Evolutionary conservation across 2,113 vertebrate genomes (phyloP).

Genomic region (Hyperopisus bebe): DNA sequence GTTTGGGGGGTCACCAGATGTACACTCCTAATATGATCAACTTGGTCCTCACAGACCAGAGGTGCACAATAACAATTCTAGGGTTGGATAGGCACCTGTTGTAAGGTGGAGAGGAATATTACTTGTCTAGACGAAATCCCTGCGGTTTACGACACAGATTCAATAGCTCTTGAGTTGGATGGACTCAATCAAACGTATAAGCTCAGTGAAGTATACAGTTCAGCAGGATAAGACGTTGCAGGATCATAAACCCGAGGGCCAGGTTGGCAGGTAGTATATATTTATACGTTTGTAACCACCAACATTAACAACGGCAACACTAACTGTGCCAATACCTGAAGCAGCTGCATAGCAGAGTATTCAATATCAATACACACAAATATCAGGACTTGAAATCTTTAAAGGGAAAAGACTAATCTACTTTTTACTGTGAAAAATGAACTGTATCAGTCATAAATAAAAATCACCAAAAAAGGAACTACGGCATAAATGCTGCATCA

Average conservation of each 20-base stretch:
- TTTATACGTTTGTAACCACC: neutral
- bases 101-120: constrained; percentile 34
- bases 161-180: constrained; percentile 34
- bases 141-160: constrained; percentile 27
- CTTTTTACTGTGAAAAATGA: neutral
- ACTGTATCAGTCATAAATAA: neutral
- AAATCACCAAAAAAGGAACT: neutral
- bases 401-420: neutral
- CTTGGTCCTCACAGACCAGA: constrained; percentile 15
- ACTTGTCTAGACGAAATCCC: constrained; percentile 30
- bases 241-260: constrained; percentile 23
- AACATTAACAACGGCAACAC: neutral
- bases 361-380: neutral
- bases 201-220: constrained; percentile 25
- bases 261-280: constrained; percentile 24
- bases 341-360: neutral
- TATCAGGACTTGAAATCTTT: neutral
- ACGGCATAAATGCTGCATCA: neutral
- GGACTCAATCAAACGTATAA: constrained; percentile 28
- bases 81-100: constrained; percentile 14
- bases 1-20: constrained; percentile 7
- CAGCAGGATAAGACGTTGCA: constrained; percentile 9
- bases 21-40: constrained; percentile 4
- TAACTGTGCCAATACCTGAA: neutral
- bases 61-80: constrained; percentile 18